Percentiles rank a stretch among this genome's conserved stretches.
These are phyloP conservation scores for Arnoldichthys spilopterus DNA, from an alignment of 2,797 vertebrate genomes.

Conservation along the genomic window DNA sequence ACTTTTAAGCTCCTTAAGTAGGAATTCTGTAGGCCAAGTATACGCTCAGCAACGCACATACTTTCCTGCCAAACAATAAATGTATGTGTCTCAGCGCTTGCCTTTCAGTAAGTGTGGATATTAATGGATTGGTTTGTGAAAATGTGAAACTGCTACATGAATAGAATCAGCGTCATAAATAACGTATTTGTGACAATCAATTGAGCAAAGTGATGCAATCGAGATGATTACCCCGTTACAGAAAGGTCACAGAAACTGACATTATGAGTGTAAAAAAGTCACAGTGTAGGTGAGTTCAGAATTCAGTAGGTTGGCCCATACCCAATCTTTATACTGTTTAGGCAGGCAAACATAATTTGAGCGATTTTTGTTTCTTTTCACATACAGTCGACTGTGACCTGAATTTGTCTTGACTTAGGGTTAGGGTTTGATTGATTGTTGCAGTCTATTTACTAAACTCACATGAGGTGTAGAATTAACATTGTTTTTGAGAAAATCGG, in stretches of 20 bases:
- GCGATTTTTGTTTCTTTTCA: background rate
- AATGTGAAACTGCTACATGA: slow-evolving; percentile 54
- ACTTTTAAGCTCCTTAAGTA: slow-evolving; percentile 30
- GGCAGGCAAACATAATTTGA: background rate
- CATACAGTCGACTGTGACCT: background rate
- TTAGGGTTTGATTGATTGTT: background rate
- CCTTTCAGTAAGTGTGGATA: slow-evolving; percentile 52
- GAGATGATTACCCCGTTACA: background rate
- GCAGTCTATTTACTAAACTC: too few species aligned
- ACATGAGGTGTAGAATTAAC: too few species aligned
- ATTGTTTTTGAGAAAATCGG: too few species aligned
- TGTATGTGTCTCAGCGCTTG: slow-evolving; percentile 45
- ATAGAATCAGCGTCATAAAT: slow-evolving; percentile 51
- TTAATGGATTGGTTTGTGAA: slow-evolving; percentile 51
- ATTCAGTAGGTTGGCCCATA: background rate
- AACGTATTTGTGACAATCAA: slow-evolving; percentile 28
- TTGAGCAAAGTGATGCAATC: slow-evolving; percentile 34
- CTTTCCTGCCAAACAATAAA: slow-evolving; percentile 47
- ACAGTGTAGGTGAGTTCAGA: background rate
- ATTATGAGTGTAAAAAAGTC: slow-evolving; percentile 17
- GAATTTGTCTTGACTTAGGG: background rate
- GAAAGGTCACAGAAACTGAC: slow-evolving; percentile 27
- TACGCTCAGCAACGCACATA: slow-evolving; percentile 29
- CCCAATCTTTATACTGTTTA: background rate
- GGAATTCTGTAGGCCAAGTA: slow-evolving; percentile 34